These are phyloP conservation scores for Agapornis roseicollis DNA, from an alignment of 2,113 vertebrate genomes.

Conservation along the genomic window DNA sequence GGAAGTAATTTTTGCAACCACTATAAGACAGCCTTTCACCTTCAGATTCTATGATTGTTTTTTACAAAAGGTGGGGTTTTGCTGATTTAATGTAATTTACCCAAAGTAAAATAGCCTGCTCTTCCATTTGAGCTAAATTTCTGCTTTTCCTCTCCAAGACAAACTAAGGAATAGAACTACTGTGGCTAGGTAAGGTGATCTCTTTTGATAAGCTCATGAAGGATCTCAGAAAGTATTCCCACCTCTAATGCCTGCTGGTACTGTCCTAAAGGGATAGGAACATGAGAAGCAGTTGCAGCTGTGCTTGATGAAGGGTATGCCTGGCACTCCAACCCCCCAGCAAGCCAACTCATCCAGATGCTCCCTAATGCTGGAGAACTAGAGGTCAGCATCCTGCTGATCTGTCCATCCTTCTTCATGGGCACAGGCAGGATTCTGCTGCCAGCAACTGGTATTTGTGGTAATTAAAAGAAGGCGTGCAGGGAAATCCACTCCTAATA, in stretches of 20 bases:
- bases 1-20: slow-evolving; percentile 59
- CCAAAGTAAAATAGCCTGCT: neutral
- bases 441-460: neutral
- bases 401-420: neutral
- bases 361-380: neutral
- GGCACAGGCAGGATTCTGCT: neutral
- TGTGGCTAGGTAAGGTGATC: neutral
- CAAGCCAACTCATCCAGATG: neutral
- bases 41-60: slow-evolving; percentile 41
- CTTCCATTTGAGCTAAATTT: neutral
- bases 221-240: neutral
- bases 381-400: neutral
- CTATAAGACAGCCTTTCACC: slow-evolving; percentile 47
- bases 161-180: neutral
- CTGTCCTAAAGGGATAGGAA: neutral
- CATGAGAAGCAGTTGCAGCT: neutral
- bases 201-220: neutral
- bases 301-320: neutral
- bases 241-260: neutral
- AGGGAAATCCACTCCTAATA: neutral
- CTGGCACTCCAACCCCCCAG: neutral
- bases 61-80: slow-evolving; percentile 20
- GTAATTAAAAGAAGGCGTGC: neutral
- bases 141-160: slow-evolving; percentile 14
- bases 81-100: slow-evolving; percentile 31